Evolutionary conservation across 2,113 vertebrate species (phyloP).

Genomic region (Corvus cornix): DNA sequence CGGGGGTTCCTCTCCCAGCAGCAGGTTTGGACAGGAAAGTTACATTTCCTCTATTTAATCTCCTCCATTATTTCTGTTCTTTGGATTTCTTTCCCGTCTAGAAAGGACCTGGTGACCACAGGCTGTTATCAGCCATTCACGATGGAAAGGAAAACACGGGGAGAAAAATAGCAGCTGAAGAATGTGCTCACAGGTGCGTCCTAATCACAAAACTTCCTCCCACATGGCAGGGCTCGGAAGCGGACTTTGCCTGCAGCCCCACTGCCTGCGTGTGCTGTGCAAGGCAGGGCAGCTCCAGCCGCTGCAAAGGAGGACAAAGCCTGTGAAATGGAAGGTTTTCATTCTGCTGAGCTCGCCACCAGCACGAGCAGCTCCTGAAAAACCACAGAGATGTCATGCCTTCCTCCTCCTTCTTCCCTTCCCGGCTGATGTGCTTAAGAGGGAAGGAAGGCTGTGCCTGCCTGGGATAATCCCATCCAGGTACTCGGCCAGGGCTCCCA

Average conservation of each 20-base stretch:
- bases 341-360: background rate
- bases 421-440: background rate
- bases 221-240: background rate
- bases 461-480: background rate
- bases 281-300: background rate
- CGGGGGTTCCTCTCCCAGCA: background rate
- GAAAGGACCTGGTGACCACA: background rate
- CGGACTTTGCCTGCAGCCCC: background rate
- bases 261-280: background rate
- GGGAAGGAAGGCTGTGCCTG: background rate
- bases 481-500: background rate
- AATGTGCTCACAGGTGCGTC: conserved; percentile 1
- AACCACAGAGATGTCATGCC: background rate
- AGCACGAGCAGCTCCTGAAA: background rate
- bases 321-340: background rate
- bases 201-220: conserved; percentile 1
- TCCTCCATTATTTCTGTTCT: conserved; percentile 34
- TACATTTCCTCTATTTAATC: conserved; percentile 21
- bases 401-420: background rate
- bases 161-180: background rate
- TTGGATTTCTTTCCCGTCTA: background rate
- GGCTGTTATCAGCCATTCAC: background rate
- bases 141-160: conserved; percentile 17
- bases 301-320: background rate
- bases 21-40: conserved; percentile 8